These are phyloP conservation scores for Elephas maximus DNA, from an alignment of 2,113 vertebrate genomes.

Conservation along the genomic window DNA sequence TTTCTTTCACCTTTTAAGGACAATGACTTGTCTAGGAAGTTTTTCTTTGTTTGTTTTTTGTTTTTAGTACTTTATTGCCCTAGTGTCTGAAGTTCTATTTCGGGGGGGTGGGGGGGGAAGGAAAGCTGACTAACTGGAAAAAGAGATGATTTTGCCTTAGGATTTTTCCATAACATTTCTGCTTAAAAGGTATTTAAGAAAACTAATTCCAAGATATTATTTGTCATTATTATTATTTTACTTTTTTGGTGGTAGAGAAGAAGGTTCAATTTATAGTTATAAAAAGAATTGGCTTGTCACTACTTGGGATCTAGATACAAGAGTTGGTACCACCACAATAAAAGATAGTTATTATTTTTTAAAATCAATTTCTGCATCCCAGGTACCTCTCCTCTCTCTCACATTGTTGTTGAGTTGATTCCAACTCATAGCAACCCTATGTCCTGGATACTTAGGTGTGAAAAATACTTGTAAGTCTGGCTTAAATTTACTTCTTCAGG, in stretches of 20 bases:
- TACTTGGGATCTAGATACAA: background rate
- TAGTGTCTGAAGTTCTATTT: background rate
- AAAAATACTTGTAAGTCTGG: background rate
- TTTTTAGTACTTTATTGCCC: background rate
- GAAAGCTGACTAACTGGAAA: background rate
- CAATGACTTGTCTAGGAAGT: background rate
- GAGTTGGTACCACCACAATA: background rate
- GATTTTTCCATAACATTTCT: background rate
- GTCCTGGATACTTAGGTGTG: background rate
- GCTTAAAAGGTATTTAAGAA: background rate
- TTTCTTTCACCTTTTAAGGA: conserved; percentile 7
- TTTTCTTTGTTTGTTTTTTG: background rate
- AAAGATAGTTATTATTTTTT: background rate
- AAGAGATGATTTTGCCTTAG: background rate
- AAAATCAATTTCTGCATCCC: background rate
- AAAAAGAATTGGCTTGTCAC: background rate
- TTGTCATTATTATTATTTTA: background rate
- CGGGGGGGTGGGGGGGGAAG: background rate
- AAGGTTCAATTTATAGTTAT: background rate
- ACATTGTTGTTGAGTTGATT: no score
- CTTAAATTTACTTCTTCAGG: background rate
- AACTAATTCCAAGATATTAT: background rate
- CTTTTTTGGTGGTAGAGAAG: background rate
- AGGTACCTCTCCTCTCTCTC: no score
- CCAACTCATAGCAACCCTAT: no score